phyloP scores from a whole-genome alignment of 1,140 invertebrate species.

The Vanessa tameamea region DNA sequence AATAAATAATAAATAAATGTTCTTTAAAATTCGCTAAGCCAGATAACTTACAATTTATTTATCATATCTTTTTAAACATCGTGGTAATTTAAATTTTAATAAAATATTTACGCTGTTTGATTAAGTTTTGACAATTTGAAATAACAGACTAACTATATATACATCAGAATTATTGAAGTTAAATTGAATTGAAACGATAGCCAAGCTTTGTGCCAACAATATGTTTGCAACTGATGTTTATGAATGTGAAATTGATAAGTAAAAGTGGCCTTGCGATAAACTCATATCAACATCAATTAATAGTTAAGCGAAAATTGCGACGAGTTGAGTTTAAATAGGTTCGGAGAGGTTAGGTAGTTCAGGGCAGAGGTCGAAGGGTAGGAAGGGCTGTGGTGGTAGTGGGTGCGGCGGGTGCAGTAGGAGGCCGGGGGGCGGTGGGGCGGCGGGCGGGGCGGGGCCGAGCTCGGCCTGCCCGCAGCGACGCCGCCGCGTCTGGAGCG shows the following conservation, averaged over 20 bases:
- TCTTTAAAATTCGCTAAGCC: no score
- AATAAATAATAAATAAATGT: no score
- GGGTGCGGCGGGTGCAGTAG: slow-evolving; percentile 37
- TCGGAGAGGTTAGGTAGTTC: slow-evolving; percentile 13
- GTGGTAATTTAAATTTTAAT: no score
- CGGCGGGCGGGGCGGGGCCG: slow-evolving; percentile 47
- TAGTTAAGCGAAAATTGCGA: background rate
- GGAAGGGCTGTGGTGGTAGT: slow-evolving; percentile 45
- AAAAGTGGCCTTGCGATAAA: slow-evolving; percentile 21
- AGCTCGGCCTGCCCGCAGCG: slow-evolving; percentile 49
- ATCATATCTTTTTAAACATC: no score
- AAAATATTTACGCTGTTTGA: no score
- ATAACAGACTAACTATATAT: no score
- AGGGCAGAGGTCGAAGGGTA: slow-evolving; percentile 37
- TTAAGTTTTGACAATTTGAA: no score
- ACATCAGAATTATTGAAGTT: no score
- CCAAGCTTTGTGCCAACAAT: background rate
- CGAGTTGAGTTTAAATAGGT: slow-evolving; percentile 18
- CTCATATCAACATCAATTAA: slow-evolving; percentile 9
- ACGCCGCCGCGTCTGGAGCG: slow-evolving; percentile 70
- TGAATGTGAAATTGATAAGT: slow-evolving; percentile 29
- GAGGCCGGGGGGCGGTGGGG: slow-evolving; percentile 44
- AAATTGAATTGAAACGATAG: background rate
- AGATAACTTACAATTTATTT: no score
- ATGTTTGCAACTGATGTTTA: slow-evolving; percentile 9